Base-by-base conservation (phyloP, 2,113 vertebrate genomes). In the Brienomyrus longianalis region DNA sequence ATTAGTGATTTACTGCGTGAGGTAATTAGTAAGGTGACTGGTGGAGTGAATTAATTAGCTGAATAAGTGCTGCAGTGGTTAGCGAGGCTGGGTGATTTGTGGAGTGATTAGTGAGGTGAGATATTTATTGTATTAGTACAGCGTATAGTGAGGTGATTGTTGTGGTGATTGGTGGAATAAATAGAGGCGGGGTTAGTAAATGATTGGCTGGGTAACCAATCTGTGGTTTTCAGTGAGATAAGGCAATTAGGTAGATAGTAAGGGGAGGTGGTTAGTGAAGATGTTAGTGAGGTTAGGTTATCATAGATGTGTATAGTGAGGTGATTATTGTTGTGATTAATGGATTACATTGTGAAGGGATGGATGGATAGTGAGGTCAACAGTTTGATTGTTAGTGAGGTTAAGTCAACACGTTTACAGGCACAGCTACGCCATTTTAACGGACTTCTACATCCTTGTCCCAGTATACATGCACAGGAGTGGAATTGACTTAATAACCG, bases 1-100 rank as follows among this genome's bases (percentile, higher is more conserved):
- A 84, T 84, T 84, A 84, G 43, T 48, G 45, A 48, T 84, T 84
- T 23, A 48, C 45, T 47, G 21, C 23, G 19, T 84, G 83, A 84
- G 45, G 83, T 84, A 48, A 84, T 84, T 84, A 84, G 45, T 84
- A 48, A 84, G 83, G 45, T 48, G 45, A 84, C 47, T 84, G 39
- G 83, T 84, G 39, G 39, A 39, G 83, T 84, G 39, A 84, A 48
- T 23, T 48, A 48, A 84, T 84, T 84, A 84, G 43, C 23, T 45
- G 83, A 84, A 43, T 84, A 39, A 84, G 5, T 84, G 19, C 19
- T 48, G 45, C 21, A n/a, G 83, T 84, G 83, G 45, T 47, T 84
- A 84, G 83, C 39, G 45, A 84, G 83, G 83, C 23, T 21, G 23
- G 83, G 45, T 84, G 43, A 84, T 84, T 45, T 45, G 19, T 48